phyloP scores from a whole-genome alignment of 2,113 vertebrate genomes.

The Carollia perspicillata region DNA sequence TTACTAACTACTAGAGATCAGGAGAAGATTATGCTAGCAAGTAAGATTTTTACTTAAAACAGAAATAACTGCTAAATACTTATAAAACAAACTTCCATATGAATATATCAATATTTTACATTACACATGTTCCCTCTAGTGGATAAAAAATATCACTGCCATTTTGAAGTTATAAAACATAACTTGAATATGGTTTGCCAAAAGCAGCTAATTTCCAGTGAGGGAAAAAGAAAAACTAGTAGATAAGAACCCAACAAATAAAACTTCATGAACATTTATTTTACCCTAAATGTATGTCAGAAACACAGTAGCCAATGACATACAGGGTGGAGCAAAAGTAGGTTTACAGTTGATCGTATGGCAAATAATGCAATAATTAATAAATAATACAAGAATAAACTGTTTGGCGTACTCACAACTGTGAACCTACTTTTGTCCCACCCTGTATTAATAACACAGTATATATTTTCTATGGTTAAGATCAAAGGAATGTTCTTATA shows the following conservation, averaged over 20 bases:
- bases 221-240: background rate
- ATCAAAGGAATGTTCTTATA: background rate
- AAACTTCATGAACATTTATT: slow-evolving; percentile 10
- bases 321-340: background rate
- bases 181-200: background rate
- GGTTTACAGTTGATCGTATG: background rate
- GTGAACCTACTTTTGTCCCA: background rate
- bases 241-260: slow-evolving; percentile 24
- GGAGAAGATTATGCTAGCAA: too few relatives aligned
- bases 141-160: slow-evolving; percentile 60
- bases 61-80: too few relatives aligned
- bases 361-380: background rate
- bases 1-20: too few relatives aligned
- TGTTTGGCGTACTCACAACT: background rate
- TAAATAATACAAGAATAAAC: background rate
- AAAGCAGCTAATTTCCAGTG: background rate
- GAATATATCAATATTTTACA: slow-evolving; percentile 39
- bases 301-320: background rate
- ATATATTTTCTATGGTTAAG: background rate
- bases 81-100: background rate
- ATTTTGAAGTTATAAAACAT: background rate
- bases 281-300: background rate
- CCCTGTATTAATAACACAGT: background rate
- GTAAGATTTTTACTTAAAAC: too few relatives aligned
- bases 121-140: slow-evolving; percentile 67